A percentile compares a stretch with the other conserved stretches of the same genome.
Evolutionary conservation across 35 echinoderm and acorn worm genomes (phyloP).

Genomic region (Heliocidaris tuberculata): DNA sequence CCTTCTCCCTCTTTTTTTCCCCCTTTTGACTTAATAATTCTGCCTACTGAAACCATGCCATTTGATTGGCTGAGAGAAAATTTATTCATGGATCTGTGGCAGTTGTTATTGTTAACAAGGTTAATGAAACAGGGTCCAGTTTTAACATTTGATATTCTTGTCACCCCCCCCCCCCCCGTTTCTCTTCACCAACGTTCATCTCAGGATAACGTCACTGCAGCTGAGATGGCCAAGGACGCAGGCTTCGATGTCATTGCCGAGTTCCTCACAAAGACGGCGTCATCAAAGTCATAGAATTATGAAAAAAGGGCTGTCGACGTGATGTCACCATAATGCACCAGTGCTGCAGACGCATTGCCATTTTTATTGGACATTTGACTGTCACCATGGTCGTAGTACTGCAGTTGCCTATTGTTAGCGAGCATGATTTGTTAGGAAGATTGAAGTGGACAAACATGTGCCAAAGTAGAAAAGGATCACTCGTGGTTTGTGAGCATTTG

Average conservation of each 20-base stretch:
- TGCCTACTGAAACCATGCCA: too few species aligned
- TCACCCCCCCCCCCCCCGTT: background rate
- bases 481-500: background rate
- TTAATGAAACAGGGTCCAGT: too few species aligned
- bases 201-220: constrained; percentile 77
- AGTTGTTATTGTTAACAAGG: too few species aligned
- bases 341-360: background rate
- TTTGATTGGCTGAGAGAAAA: too few species aligned
- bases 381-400: too few species aligned
- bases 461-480: background rate
- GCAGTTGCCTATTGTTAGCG: too few species aligned
- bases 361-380: background rate
- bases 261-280: constrained; percentile 49
- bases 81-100: too few species aligned
- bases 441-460: background rate
- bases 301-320: background rate
- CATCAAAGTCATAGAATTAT: background rate
- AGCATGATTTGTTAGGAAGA: too few species aligned
- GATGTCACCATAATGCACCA: background rate
- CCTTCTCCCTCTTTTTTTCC: too few species aligned
- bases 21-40: too few species aligned
- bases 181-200: background rate
- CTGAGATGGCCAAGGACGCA: constrained; percentile 84
- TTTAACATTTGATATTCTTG: too few species aligned
- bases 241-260: constrained; percentile 86